Evolutionary conservation across 2,113 vertebrate species (phyloP).

Genomic region (Nansenia antarctica): DNA sequence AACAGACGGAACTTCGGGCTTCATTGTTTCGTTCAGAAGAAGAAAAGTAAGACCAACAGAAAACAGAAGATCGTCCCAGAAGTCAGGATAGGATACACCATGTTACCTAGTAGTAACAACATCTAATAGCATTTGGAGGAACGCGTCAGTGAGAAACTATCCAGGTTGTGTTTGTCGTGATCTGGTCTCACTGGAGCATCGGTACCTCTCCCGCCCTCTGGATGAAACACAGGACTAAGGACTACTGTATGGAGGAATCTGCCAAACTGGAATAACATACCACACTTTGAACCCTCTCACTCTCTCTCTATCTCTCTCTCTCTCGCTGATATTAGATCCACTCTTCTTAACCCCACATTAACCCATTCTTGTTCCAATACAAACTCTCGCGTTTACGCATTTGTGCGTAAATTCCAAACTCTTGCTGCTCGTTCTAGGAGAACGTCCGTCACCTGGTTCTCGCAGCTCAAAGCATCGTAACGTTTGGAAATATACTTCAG

Average conservation of each 20-base stretch:
- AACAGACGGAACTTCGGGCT: slow-evolving; percentile 14
- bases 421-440: slow-evolving; percentile 41
- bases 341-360: background rate
- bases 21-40: slow-evolving; percentile 12
- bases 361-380: too few species aligned
- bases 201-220: slow-evolving; percentile 14
- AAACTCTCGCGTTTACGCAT: background rate
- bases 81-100: too few species aligned
- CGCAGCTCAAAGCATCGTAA: background rate
- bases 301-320: background rate
- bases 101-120: background rate
- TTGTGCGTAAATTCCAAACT: slow-evolving; percentile 22
- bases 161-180: slow-evolving; percentile 2
- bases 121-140: background rate
- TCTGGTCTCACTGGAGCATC: slow-evolving; percentile 17
- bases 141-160: slow-evolving; percentile 10
- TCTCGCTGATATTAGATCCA: background rate
- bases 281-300: background rate
- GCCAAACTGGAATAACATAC: background rate
- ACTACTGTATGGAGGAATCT: too few species aligned
- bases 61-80: background rate
- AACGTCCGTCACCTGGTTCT: background rate
- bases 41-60: too few species aligned
- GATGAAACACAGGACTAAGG: slow-evolving; percentile 17
- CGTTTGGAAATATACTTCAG: background rate